phyloP scores from a whole-genome alignment of 2,113 vertebrate genomes.

The Seriola quinqueradiata region DNA sequence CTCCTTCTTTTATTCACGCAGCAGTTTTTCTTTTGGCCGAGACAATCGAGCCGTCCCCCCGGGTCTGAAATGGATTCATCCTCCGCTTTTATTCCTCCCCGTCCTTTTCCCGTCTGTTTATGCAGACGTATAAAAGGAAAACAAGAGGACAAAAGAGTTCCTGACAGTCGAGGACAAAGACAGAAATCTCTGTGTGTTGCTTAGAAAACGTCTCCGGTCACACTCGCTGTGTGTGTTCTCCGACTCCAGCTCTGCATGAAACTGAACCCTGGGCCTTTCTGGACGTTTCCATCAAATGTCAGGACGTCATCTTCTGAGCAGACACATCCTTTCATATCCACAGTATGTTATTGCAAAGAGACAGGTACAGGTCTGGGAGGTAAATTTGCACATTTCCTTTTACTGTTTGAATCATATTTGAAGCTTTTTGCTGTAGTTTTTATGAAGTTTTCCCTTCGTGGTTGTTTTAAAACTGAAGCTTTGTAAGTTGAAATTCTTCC shows the following conservation, averaged over 20 bases:
- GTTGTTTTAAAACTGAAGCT: too few relatives aligned
- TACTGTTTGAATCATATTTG: too few relatives aligned
- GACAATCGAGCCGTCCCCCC: constrained; percentile 25
- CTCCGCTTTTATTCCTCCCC: constrained; percentile 20
- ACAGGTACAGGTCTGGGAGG: too few relatives aligned
- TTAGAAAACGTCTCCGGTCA: constrained; percentile 27
- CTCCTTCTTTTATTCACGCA: constrained; percentile 28
- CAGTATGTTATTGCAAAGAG: background rate
- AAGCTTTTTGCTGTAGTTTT: too few relatives aligned
- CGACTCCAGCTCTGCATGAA: constrained; percentile 30
- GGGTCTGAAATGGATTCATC: constrained; percentile 49
- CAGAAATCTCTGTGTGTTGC: constrained; percentile 2
- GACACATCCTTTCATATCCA: background rate
- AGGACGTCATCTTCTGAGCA: too few relatives aligned
- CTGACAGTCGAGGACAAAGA: constrained; percentile 54
- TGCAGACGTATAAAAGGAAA: constrained; percentile 39
- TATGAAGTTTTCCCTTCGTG: too few relatives aligned
- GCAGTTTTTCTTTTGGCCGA: constrained; percentile 18
- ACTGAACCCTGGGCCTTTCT: background rate
- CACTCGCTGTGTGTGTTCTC: constrained; percentile 15
- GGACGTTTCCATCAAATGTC: constrained; percentile 4
- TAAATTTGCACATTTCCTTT: too few relatives aligned
- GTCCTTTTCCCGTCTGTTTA: constrained; percentile 45
- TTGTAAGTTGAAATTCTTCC: too few relatives aligned
- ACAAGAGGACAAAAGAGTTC: constrained; percentile 43